Evolutionary conservation across 2,797 vertebrate genomes (phyloP), one percentile per base, ranked within the genome.

Genomic region (Syncerus caffer): DNA sequence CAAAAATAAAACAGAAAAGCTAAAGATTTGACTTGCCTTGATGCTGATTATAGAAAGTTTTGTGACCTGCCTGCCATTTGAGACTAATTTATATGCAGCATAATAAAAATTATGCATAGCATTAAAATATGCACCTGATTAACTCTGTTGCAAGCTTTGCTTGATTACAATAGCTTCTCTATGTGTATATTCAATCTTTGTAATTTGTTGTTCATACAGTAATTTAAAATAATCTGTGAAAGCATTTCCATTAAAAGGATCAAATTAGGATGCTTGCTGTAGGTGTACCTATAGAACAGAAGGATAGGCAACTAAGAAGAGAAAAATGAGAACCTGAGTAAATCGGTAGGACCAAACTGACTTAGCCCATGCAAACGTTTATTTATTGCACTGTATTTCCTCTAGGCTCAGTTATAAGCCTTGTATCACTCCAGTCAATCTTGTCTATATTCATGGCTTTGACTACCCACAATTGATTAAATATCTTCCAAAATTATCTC

Each of bases 61-160:
- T 87, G 79, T 89, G 85, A 94, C 80, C 45, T 78, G 64, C 47
- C 91, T 94, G 42, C 85, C 55, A 89, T 93, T 97, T 92, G 62
- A 96, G 57, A 94, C 38, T 89, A 92, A 97, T 97, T 94, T 87
- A 45, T 86, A 89, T 92, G 86, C 64, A 93, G 21, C 47, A 97
- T 86, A 97, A 96, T 97, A 94, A 85, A 97, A 93, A 90, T 95
- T 96, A 97, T 79, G 64, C 76, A 88, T 82, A 38, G 7, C 50
- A 93, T 97, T 98, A 97, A 97, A 96, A 90, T 94, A 97, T 57
- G 21, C 25, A 93, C 58, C 92, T 95, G 95, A 98, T 95, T 97
- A 94, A 97, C 79, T 95, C 85, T 78, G 83, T 92, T 95, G 31
- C 17, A 60, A 74, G 53, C 60, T 96, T 95, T 96, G 88, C 96